Conservation (phyloP, 2,888 invertebrate genomes). For the Octodonta nipae region DNA sequence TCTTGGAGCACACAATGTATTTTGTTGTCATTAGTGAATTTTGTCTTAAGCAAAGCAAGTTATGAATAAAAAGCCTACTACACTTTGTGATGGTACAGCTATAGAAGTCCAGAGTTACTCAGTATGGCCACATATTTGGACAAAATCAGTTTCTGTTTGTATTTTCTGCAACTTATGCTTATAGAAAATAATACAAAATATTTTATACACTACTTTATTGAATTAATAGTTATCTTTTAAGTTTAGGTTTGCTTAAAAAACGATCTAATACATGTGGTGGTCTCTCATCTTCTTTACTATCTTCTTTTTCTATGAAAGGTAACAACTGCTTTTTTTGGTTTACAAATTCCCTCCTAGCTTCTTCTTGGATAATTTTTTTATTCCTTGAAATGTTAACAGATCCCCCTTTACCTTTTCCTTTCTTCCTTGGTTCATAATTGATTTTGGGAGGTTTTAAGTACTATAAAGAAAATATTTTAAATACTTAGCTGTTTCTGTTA, state of each 20-base stretch:
- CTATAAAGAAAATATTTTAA: slow-evolving; percentile 37
- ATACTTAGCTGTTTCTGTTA: neutral
- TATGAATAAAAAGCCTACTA: too few relatives aligned
- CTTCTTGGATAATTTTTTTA: slow-evolving; percentile 63
- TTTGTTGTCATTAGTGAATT: too few relatives aligned
- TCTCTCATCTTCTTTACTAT: slow-evolving; percentile 22
- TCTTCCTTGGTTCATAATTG: slow-evolving; percentile 61
- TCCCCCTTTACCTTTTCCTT: slow-evolving; percentile 63
- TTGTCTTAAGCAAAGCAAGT: too few relatives aligned
- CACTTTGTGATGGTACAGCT: too few relatives aligned
- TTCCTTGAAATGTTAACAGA: slow-evolving; percentile 57
- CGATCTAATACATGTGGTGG: slow-evolving; percentile 48
- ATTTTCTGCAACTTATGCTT: too few relatives aligned
- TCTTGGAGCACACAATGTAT: too few relatives aligned
- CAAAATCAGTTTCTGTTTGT: too few relatives aligned
- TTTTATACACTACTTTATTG: too few relatives aligned
- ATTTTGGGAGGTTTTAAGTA: slow-evolving; percentile 64
- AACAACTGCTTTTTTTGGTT: slow-evolving; percentile 36
- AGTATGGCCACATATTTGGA: too few relatives aligned
- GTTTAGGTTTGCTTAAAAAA: slow-evolving; percentile 47
- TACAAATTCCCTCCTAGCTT: slow-evolving; percentile 48
- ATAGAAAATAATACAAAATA: too few relatives aligned
- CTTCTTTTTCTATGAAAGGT: slow-evolving; percentile 26
- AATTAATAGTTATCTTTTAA: too few relatives aligned
- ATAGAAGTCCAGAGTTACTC: too few relatives aligned